A percentile compares a stretch with the other conserved stretches of the same genome.
Conservation (phyloP, 2,113 vertebrate species). For the Pygoscelis adeliae region DNA sequence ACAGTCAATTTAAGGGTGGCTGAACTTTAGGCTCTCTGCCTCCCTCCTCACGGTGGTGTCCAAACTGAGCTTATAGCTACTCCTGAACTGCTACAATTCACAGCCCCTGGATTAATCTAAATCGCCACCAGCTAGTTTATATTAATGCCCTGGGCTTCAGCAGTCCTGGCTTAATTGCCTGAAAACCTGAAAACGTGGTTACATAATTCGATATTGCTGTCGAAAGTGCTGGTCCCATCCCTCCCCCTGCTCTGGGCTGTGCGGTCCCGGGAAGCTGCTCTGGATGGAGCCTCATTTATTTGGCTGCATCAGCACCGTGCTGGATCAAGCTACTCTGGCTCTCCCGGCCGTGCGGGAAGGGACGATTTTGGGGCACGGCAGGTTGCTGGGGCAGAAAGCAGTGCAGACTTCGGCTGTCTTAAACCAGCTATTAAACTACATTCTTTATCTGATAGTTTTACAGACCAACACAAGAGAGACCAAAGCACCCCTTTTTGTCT, state of each 20-base stretch:
- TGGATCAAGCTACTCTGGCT: not conserved
- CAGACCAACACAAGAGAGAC: not conserved
- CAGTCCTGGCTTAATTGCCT: not conserved
- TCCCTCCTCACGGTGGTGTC: not conserved
- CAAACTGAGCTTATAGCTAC: not conserved
- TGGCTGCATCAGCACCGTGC: accelerated
- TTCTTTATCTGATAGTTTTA: not conserved
- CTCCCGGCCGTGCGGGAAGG: not conserved
- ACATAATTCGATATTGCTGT: not conserved
- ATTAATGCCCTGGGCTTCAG: not conserved
- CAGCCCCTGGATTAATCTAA: not conserved
- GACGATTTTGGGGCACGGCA: not conserved
- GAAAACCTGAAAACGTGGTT: not conserved
- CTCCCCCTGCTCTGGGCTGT: not conserved
- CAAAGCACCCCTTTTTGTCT: not conserved
- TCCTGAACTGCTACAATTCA: not conserved
- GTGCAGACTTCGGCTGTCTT: not conserved
- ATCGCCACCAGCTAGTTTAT: not conserved
- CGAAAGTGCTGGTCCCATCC: not conserved
- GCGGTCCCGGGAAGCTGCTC: accelerated
- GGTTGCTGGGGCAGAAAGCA: not conserved
- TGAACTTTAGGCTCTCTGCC: not conserved
- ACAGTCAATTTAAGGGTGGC: not conserved
- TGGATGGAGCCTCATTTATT: not conserved
- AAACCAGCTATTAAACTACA: not conserved